Evolutionary conservation across 1,140 invertebrate species (phyloP), one percentile per base, ranked within the genome.

Genomic region (Leptoteleia sp.): DNA sequence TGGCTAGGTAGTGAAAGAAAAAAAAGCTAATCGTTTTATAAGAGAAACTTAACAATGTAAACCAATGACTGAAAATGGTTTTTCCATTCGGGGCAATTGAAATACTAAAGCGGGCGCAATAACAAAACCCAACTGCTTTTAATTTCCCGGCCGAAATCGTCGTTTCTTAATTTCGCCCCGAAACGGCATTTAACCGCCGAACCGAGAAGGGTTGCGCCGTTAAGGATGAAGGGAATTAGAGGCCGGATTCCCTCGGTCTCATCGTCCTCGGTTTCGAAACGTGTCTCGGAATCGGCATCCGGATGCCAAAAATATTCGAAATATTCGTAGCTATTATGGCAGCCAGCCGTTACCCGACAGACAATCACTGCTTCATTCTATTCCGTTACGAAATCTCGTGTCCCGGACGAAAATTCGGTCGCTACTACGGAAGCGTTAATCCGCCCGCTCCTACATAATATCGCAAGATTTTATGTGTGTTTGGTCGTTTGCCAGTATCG

Each of bases 221-320:
- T 73, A 65, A 64, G 59, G 70, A 73, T 57, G 50, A 73, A 65
- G 59, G 70, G 70, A 73, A 73, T 73, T 73, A 64, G 59, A 73
- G 29, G 17, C 19, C 45, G 38, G 48, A 71, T 54, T 61, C 33
- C 52, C 52, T 55, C 31, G 50, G 33, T 17, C 35, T 40, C 38
- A 16, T 40, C 31, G 37, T 45, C 1, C 31, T 29, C 7, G 54
- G 43, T 3, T 54, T 52, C 55, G 45, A 59, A 52, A 61, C 70
- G 70, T 50, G 57, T 64, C 57, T 57, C 33, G 59, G 25, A 43
- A 62, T 64, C 61, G 52, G 65, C 48, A 65, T 54, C 42, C 67
- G 50, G 38, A 65, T 50, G 68, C 80, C 81, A 84, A 85, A 86
- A 87, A 86, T 85, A 88, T 88, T 75, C 64, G 81, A 87, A 85